Conservation (phyloP, 2,797 vertebrate species). For the Macropus fuliginosus region DNA sequence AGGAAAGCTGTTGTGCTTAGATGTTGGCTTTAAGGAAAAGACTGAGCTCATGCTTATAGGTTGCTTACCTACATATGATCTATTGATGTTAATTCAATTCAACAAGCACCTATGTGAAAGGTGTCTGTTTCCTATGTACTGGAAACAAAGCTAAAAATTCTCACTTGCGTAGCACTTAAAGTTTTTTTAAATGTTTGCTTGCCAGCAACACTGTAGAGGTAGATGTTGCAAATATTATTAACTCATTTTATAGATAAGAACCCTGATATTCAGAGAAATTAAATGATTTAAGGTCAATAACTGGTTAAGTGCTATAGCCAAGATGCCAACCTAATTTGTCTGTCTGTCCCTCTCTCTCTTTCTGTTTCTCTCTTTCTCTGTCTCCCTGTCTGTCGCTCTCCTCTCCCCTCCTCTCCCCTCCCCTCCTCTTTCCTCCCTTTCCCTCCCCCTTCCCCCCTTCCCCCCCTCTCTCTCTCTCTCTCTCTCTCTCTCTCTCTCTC, state of each 20-base stretch:
- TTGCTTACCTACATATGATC: background rate
- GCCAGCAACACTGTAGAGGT: background rate
- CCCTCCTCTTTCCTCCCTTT: no score
- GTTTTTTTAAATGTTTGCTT: background rate
- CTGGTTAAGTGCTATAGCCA: background rate
- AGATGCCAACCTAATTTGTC: background rate
- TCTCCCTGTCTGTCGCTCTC: no score
- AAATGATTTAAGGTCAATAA: background rate
- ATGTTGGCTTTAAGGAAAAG: background rate
- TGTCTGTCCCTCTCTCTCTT: no score
- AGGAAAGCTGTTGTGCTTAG: background rate
- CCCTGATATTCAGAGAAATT: background rate
- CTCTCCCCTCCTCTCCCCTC: no score
- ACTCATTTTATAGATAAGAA: background rate
- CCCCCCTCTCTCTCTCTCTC: no score
- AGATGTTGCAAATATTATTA: background rate
- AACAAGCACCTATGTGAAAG: background rate
- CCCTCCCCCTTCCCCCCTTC: no score
- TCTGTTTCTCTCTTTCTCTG: no score
- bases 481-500: no score
- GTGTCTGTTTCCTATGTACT: no score
- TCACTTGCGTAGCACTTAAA: background rate
- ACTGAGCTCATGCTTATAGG: background rate
- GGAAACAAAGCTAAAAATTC: background rate
- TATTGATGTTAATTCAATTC: background rate